Percentiles rank a stretch among this genome's conserved stretches.
Conservation (phyloP, 2,113 vertebrate species). For the Psettodes erumei region DNA sequence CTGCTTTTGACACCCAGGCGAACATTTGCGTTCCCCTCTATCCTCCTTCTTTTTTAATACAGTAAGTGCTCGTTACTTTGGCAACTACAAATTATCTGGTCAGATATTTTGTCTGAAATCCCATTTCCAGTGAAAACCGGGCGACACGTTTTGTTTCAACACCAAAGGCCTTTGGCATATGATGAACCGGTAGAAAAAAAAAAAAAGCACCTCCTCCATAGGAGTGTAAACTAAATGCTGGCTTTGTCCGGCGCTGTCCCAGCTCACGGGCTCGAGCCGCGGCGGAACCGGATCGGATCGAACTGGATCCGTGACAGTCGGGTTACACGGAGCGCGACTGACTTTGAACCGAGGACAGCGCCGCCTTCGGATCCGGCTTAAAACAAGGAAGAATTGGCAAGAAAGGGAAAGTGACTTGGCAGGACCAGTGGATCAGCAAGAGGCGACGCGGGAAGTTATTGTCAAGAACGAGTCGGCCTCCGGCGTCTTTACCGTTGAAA, state of each 20-base stretch:
- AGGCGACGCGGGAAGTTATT: background rate
- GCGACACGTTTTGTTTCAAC: slow-evolving; percentile 56
- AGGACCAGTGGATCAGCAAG: slow-evolving; percentile 13
- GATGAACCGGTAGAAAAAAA: slow-evolving; percentile 48
- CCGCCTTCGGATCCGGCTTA: slow-evolving; percentile 17
- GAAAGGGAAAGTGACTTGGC: slow-evolving; percentile 15
- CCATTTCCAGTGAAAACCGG: slow-evolving; percentile 44
- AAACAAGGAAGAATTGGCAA: slow-evolving; percentile 33
- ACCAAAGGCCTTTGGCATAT: slow-evolving; percentile 61
- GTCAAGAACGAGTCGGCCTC: slow-evolving; percentile 30
- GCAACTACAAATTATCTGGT: slow-evolving; percentile 63
- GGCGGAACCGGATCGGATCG: slow-evolving; percentile 55
- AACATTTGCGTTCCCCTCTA: slow-evolving; percentile 19
- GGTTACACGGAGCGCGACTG: no score
- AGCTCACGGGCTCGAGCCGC: slow-evolving; percentile 25
- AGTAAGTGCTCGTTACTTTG: slow-evolving; percentile 67
- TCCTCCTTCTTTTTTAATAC: slow-evolving; percentile 6
- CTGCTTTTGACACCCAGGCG: slow-evolving; percentile 48
- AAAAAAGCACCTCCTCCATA: slow-evolving; percentile 51
- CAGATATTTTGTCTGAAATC: slow-evolving; percentile 46
- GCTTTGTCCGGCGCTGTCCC: slow-evolving; percentile 43
- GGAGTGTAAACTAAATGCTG: slow-evolving; percentile 63
- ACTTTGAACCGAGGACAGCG: slow-evolving; percentile 28
- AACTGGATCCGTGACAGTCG: slow-evolving; percentile 41
- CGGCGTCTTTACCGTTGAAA: slow-evolving; percentile 29